Evolutionary conservation across 2,888 invertebrate genomes (phyloP), one percentile per base, ranked within the genome.

Genomic region (Hypomecis punctinalis): DNA sequence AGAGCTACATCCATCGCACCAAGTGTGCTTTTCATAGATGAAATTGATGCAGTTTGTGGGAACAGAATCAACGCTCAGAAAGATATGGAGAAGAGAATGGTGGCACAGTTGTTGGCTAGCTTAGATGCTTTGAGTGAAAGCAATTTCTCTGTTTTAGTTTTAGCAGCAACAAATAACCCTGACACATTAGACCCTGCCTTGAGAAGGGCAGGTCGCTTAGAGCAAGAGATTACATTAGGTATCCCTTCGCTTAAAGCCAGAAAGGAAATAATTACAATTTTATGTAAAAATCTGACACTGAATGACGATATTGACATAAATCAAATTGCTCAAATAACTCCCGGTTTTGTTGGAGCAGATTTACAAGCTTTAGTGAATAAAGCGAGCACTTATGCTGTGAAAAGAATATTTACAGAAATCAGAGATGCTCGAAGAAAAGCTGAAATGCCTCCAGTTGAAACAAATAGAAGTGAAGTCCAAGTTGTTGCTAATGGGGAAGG

Each of bases 261-360:
- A 69, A 93, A 94, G 75, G 96, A 97, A 77, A 99, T 99, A 68
- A 87, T 99, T 56, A 84, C 89, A 65, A 93, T 94, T 72, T 93
- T 98, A 65, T 96, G 97, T 76, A 93, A 94, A 62, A 94, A 95
- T 58, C 89, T 98, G 61, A 94, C 94, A 59, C 86, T 98, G 51
- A 92, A 94, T 66, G 89, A 95, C 2, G 95, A 95, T 76, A 94
- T 99, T 73, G 95, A 96, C 83, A 95, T 96, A 78, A 91, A 94
- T 61, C 89, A 93, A 55, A 89, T 99, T 68, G 98, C 98, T 35
- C 95, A 96, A 76, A 93, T 96, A 56, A 98, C 98, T 6, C 99
- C 99, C 0, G 99, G 99, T 0, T 99, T 96, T 93, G 99, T 99
- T 42, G 99, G 99, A 10, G 98, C 98, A 5, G 99, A 99, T 94